Percentiles rank a stretch among this genome's conserved stretches.
phyloP scores from a whole-genome alignment of 2,797 vertebrate species.

The Chloroceryle inda region DNA sequence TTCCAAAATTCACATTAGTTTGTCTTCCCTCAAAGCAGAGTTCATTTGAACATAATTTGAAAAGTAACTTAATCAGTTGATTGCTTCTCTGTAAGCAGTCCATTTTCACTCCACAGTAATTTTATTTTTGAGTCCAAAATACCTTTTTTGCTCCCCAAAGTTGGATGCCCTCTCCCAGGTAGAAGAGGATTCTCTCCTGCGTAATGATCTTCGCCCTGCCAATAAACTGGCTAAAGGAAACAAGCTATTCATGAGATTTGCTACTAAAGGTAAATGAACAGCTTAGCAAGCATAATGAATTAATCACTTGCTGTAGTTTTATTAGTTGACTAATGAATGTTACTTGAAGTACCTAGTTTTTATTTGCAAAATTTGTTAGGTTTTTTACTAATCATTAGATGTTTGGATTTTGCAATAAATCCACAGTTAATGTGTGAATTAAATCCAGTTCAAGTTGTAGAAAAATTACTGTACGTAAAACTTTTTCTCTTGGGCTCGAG shows the following conservation, averaged over 20 bases:
- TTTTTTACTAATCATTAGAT: not conserved
- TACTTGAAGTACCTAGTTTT: not conserved
- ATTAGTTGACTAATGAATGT: not conserved
- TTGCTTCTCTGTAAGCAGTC: conserved; percentile 3
- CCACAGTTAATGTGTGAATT: not conserved
- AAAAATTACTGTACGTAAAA: not conserved
- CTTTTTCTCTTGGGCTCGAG: not conserved
- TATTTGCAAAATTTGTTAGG: not conserved
- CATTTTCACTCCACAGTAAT: conserved; percentile 1
- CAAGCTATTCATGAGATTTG: conserved; percentile 92
- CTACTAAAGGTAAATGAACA: conserved; percentile 88
- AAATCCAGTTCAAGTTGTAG: not conserved
- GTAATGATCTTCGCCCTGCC: conserved; percentile 91
- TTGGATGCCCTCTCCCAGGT: conserved; percentile 87
- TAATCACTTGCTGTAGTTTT: not conserved
- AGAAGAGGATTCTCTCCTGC: conserved; percentile 91
- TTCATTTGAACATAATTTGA: not conserved
- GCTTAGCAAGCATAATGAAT: not conserved
- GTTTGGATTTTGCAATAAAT: not conserved
- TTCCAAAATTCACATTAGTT: not conserved
- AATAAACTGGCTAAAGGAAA: conserved; percentile 93
- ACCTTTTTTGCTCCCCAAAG: conserved; percentile 78
- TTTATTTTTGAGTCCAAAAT: conserved; percentile 47
- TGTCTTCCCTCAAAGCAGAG: not conserved
- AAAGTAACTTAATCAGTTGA: not conserved